Evolutionary conservation across 2,113 vertebrate species (phyloP).

Genomic region (Eolophus roseicapilla): DNA sequence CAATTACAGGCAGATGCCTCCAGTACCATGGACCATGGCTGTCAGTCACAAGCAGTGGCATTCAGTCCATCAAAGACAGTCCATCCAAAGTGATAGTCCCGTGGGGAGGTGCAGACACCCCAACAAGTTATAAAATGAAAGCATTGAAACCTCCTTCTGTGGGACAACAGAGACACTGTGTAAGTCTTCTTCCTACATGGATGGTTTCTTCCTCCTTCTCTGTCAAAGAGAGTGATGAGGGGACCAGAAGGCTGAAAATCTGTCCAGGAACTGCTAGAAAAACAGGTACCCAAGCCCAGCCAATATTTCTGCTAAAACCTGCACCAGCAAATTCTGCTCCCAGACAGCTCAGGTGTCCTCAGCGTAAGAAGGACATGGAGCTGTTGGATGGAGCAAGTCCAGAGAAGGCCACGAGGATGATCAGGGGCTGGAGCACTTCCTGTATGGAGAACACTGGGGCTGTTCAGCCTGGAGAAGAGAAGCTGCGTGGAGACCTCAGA

Average conservation of each 20-base stretch:
- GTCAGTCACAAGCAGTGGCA: background rate
- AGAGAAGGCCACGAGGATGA: too few species aligned
- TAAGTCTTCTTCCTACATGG: background rate
- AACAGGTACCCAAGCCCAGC: background rate
- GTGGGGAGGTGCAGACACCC: background rate
- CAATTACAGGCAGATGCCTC: background rate
- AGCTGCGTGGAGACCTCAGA: too few species aligned
- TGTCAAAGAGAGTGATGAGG: background rate
- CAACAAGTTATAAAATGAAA: background rate
- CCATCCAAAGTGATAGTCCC: background rate
- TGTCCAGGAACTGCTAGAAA: background rate
- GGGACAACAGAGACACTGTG: background rate
- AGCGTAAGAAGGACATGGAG: too few species aligned
- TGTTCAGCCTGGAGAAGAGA: too few species aligned
- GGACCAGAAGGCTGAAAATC: background rate
- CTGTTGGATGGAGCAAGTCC: too few species aligned
- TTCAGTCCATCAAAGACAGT: background rate
- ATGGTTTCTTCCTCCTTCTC: background rate
- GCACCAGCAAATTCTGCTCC: background rate
- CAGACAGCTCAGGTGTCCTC: background rate
- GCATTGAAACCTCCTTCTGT: background rate
- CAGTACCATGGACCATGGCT: background rate
- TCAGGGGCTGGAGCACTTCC: too few species aligned
- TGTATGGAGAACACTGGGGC: too few species aligned
- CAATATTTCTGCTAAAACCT: background rate